Evolutionary conservation across 2,888 invertebrate genomes (phyloP).

Genomic region (Yponomeuta plumbellus): DNA sequence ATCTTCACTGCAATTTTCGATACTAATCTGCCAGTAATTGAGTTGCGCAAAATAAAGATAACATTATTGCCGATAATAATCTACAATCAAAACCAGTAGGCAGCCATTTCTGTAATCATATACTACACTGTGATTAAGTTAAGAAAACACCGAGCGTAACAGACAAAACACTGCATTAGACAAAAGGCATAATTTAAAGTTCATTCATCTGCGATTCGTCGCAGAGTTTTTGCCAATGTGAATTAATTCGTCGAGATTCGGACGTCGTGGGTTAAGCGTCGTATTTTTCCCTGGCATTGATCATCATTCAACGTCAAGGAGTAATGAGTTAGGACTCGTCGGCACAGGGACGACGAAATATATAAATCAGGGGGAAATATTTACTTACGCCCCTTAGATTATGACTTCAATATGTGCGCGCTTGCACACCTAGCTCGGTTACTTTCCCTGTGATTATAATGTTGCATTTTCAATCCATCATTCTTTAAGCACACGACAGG

Average conservation of each 20-base stretch:
- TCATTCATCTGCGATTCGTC: slow-evolving; percentile 25
- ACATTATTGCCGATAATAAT: slow-evolving; percentile 12
- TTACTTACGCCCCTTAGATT: slow-evolving; percentile 55
- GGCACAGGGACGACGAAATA: slow-evolving; percentile 44
- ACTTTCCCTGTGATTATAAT: slow-evolving; percentile 19
- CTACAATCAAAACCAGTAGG: slow-evolving; percentile 11
- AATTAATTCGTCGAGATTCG: slow-evolving; percentile 52
- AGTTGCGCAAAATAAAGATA: slow-evolving; percentile 4
- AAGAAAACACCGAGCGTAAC: slow-evolving; percentile 4
- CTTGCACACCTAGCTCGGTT: too few species aligned
- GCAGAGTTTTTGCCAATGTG: slow-evolving; percentile 44
- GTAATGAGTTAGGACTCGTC: slow-evolving; percentile 59
- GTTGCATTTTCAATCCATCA: slow-evolving; percentile 15
- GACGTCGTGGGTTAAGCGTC: slow-evolving; percentile 48
- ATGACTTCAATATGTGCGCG: slow-evolving; percentile 30
- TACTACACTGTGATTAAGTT: not conserved
- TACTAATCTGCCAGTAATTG: not conserved
- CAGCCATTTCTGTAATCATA: slow-evolving; percentile 7
- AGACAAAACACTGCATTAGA: not conserved
- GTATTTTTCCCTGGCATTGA: slow-evolving; percentile 27
- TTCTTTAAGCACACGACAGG: not conserved
- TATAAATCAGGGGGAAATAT: slow-evolving; percentile 61
- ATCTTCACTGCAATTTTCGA: not conserved
- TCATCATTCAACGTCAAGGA: slow-evolving; percentile 66
- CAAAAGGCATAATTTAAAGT: slow-evolving; percentile 13